Base-by-base conservation (phyloP, 2,888 invertebrate genomes). In the Sesamia inferens region DNA sequence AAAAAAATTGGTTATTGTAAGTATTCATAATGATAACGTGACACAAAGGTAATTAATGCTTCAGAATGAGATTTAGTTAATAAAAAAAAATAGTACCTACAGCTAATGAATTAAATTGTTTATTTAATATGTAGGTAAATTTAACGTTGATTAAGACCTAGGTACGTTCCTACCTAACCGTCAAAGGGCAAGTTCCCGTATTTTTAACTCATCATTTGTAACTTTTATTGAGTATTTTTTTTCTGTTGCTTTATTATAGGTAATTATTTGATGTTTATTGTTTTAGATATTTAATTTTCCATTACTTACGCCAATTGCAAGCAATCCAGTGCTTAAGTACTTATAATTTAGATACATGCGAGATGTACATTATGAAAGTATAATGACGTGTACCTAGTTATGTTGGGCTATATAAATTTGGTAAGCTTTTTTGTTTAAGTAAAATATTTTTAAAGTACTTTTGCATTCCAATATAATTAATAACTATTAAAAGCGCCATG, bases 21-120 rank as follows among this genome's bases (percentile, higher is more conserved):
- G n/a, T 31, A 31, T 31, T 31, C 31, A 31, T 31, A 65, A 65
- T 31, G 14, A 16, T 16, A 65, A 31, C 57, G 24, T 65, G 31
- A 31, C 55, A 14, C 10, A 31, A 16, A 65, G 14, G 58, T 14
- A 65, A 65, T n/a, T 57, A 57, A 31, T 57, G n/a, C n/a, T 65
- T 57, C 16, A 58, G 14, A n/a, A 14, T 65, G 31, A 39, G 22
- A 14, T 31, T 51, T 14, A 31, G 8, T 31, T 24, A n/a, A 19
- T 44, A 39, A 44, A 74, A 74, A 39, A 31, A 67, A 24, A 6
- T 24, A 31, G 31, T n/a, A 8, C 8, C 6, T 24, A 44, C 14
- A 51, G 31, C n/a, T 6, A 57, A 44, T 44, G 0, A 42, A 19
- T 24, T 10, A 4, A 22, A 31, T 31, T 31, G 31, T 31, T 31